Conservation (phyloP, 2,797 vertebrate species). For the Miopithecus talapoin region DNA sequence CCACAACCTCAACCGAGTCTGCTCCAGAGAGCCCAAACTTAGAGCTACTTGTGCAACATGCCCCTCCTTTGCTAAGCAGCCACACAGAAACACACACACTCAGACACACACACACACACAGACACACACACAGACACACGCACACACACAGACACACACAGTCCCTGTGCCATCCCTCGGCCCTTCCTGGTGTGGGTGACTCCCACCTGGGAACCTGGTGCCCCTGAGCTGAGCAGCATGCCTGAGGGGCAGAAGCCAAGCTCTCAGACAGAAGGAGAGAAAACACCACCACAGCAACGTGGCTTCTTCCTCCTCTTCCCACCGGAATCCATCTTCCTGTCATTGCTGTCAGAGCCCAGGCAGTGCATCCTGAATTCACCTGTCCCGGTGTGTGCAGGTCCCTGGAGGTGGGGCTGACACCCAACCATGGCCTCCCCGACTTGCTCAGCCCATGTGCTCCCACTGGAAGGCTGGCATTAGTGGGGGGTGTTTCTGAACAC, state of each 20-base stretch:
- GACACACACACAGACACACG: neutral
- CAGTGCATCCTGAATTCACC: neutral
- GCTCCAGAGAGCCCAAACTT: neutral
- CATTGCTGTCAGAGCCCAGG: neutral
- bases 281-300: fast-evolving
- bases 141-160: no score
- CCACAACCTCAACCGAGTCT: neutral
- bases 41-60: fast-evolving
- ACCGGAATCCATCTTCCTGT: neutral
- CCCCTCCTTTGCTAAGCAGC: no score
- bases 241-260: neutral
- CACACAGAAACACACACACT: neutral
- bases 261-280: neutral
- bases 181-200: no score
- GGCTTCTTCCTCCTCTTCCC: neutral
- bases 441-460: no score
- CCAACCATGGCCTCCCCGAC: neutral
- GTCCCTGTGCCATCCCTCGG: neutral
- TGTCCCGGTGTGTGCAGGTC: no score
- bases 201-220: neutral
- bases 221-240: neutral
- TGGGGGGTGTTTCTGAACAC: neutral
- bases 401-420: neutral
- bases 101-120: no score
- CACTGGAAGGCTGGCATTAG: no score